These are phyloP conservation scores for Doryteuthis pealeii DNA, from an alignment of 1,140 invertebrate genomes.

Conservation along the genomic window DNA sequence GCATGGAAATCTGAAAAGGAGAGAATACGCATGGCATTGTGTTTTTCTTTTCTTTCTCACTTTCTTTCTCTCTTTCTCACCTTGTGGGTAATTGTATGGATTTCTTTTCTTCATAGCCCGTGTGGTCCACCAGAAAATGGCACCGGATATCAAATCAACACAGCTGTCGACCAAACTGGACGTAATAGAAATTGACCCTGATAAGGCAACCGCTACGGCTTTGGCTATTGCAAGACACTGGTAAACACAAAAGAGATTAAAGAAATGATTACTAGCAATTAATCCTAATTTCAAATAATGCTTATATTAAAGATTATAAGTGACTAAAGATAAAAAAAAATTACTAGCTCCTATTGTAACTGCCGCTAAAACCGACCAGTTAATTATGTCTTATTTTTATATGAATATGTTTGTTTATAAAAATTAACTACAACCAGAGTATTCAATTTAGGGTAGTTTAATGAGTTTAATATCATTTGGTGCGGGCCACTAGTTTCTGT, in stretches of 20 bases:
- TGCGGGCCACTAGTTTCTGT: no score
- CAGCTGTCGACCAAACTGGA: slow-evolving; percentile 61
- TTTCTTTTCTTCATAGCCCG: slow-evolving; percentile 57
- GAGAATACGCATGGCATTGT: no score
- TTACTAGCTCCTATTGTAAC: background rate
- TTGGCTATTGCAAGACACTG: slow-evolving; percentile 57
- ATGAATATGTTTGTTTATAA: no score
- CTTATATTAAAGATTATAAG: no score
- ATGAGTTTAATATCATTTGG: no score
- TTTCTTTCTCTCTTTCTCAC: slow-evolving; percentile 22
- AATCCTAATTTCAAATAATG: background rate
- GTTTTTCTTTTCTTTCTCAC: no score
- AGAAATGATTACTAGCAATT: no score
- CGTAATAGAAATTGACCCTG: slow-evolving; percentile 62
- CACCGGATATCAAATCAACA: slow-evolving; percentile 60
- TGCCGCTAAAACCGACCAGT: no score
- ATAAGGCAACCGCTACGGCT: slow-evolving; percentile 56
- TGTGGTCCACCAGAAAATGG: slow-evolving; percentile 60
- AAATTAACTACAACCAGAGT: no score
- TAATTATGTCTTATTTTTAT: no score
- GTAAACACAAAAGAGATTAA: slow-evolving; percentile 20
- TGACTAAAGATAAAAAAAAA: background rate
- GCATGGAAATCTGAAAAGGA: no score
- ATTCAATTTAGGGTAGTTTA: no score
- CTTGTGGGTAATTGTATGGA: slow-evolving; percentile 61